Evolutionary conservation across 2,888 invertebrate genomes (phyloP).

Genomic region (Ectemnius lituratus): DNA sequence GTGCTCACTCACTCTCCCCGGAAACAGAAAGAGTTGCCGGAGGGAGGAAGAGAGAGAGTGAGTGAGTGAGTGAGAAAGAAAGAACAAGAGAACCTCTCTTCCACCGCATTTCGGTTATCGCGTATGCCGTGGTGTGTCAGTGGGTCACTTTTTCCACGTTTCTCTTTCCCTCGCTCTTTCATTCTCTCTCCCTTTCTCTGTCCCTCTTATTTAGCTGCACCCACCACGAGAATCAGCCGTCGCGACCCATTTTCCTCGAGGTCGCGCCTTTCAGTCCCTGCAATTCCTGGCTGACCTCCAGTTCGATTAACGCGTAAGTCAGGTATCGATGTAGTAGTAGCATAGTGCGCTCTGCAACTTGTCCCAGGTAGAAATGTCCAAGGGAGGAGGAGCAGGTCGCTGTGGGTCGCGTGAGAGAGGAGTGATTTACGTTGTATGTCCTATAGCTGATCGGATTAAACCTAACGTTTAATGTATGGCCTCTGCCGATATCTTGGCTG

Average conservation of each 20-base stretch:
- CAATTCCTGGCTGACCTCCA: conserved; percentile 52
- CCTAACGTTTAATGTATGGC: conserved; percentile 47
- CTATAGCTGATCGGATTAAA: conserved; percentile 57
- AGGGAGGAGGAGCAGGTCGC: neutral
- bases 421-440: conserved; percentile 53
- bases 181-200: too few relatives aligned
- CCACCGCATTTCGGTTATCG: conserved; percentile 7
- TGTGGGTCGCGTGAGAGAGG: conserved; percentile 18
- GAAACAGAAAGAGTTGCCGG: neutral
- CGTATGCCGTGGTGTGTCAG: conserved; percentile 37
- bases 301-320: conserved; percentile 58
- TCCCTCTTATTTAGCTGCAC: neutral
- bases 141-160: conserved; percentile 45
- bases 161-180: conserved; percentile 19
- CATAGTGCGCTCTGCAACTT: neutral
- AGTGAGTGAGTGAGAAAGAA: too few relatives aligned
- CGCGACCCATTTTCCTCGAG: conserved; percentile 37
- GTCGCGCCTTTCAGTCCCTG: conserved; percentile 22
- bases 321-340: conserved; percentile 25
- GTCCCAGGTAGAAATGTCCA: neutral
- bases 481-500: conserved; percentile 31
- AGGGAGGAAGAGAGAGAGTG: neutral
- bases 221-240: conserved; percentile 12
- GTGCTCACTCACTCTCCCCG: conserved; percentile 1
- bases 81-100: neutral